Base-by-base conservation (phyloP, 2,888 invertebrate genomes). In the Callyntrura guangdongensis region DNA sequence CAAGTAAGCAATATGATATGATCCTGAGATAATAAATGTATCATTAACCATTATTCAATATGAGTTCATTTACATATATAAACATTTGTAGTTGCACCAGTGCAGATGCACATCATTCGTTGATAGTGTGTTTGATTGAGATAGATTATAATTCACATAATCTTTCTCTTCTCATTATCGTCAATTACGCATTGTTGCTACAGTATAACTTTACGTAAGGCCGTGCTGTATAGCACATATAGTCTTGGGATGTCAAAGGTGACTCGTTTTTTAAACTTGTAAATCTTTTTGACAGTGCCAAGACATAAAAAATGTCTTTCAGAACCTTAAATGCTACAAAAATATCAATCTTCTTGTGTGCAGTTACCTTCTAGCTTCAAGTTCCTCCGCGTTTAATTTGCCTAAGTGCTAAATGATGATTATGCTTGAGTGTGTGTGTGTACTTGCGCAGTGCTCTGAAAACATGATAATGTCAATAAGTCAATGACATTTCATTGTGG, bases 401-500 rank as follows among this genome's bases (percentile, higher is more conserved):
- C 2, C 12, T 9, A n/a, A 53, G 53, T 36, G 36, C 3, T 36
- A 53, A 14, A 53, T n/a, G 8, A 53, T 53, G n/a, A 53, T 53
- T 14, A 61, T 22, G 67, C 12, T 27, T 59, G 59, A n/a, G 6
- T 59, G 59, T 59, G 6, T 59, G 22, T 53, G 14, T 36, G 67
- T 14, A 53, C 72, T 72, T 27, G n/a, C 27, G 6, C 12, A 53
- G 67, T 69, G 27, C 14, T n/a, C n/a, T n/a, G n/a, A n/a, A 17
- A n/a, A 45, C 45, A 45, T 22, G 72, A 1, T 72, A 72, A 72
- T 72, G 72, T 36, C 72, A 47, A 72, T 27, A 17, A 11, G 72
- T 72, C 72, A 72, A 72, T 72, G 72, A 72, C 72, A 72, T 45
- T 72, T 72, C 27, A 14, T 36, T 36, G 27, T 27, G 25, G 12